A percentile compares a stretch with the other conserved stretches of the same genome.
These are phyloP conservation scores for Dasypus novemcinctus DNA, from an alignment of 2,113 vertebrate genomes.

Conservation along the genomic window DNA sequence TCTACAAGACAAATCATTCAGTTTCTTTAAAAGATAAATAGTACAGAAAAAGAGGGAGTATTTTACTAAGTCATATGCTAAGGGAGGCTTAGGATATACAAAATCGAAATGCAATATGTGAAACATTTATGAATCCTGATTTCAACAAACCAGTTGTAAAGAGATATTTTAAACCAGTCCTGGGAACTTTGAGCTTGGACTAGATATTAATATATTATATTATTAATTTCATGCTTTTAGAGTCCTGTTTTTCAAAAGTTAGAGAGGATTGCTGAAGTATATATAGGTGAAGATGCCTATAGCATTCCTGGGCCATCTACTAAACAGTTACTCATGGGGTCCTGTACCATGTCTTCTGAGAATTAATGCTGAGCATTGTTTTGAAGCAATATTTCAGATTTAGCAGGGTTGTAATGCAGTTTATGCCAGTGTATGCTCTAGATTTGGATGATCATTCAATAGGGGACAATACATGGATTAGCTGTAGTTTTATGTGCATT, in stretches of 20 bases:
- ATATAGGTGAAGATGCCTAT: neutral
- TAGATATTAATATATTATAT: neutral
- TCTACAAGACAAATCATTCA: neutral
- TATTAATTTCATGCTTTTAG: neutral
- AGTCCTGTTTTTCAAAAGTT: neutral
- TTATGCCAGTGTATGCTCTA: too few relatives aligned
- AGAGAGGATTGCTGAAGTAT: neutral
- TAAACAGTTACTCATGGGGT: too few relatives aligned
- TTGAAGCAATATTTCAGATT: too few relatives aligned
- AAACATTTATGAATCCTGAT: neutral
- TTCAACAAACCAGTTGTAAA: neutral
- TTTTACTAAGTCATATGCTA: neutral
- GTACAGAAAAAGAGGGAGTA: neutral
- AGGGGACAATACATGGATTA: too few relatives aligned
- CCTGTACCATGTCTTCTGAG: too few relatives aligned
- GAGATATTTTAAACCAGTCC: neutral
- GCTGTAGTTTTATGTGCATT: too few relatives aligned
- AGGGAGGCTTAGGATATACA: neutral
- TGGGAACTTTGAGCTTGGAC: neutral
- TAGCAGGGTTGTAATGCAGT: too few relatives aligned
- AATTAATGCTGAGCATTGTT: too few relatives aligned
- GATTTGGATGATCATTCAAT: too few relatives aligned
- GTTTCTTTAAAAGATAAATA: neutral
- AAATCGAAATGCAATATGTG: neutral
- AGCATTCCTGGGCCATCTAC: too few relatives aligned